Evolutionary conservation across 2,888 invertebrate species (phyloP).

Genomic region (Drosophila kokeensis): DNA sequence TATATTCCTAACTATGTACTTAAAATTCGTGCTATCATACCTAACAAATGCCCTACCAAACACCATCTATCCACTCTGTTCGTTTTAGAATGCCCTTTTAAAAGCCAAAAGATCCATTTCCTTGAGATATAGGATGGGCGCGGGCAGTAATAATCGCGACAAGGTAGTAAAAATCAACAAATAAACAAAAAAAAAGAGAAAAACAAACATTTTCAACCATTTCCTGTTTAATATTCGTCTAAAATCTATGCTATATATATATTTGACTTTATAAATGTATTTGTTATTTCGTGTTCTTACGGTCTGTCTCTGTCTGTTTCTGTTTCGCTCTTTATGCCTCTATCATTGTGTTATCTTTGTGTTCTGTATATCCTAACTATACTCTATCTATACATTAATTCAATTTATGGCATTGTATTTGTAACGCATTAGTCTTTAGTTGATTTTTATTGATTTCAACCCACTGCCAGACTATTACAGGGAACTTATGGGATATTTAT

Average conservation of each 20-base stretch:
- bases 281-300: conserved; percentile 32
- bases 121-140: conserved; percentile 85
- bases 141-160: conserved; percentile 84
- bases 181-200: conserved; percentile 14
- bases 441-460: conserved; percentile 50
- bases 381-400: conserved; percentile 18
- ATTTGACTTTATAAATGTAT: conserved; percentile 42
- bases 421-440: conserved; percentile 34
- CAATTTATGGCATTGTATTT: conserved; percentile 44
- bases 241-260: conserved; percentile 19
- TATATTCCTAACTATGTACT: conserved; percentile 21
- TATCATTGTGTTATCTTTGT: conserved; percentile 28
- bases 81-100: conserved; percentile 84
- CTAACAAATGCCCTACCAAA: conserved; percentile 58
- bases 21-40: conserved; percentile 43
- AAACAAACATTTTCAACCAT: conserved; percentile 29
- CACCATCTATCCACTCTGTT: conserved; percentile 64
- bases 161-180: conserved; percentile 83
- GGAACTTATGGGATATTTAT: conserved; percentile 27
- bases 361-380: conserved; percentile 28
- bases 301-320: conserved; percentile 26
- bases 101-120: conserved; percentile 85
- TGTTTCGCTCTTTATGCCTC: conserved; percentile 1
- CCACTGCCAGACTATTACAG: conserved; percentile 6
- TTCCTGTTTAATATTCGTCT: conserved; percentile 32